Evolutionary conservation across 2,113 vertebrate genomes (phyloP), one percentile per base, ranked within the genome.

Genomic region (Forbesichthys papilliferus): DNA sequence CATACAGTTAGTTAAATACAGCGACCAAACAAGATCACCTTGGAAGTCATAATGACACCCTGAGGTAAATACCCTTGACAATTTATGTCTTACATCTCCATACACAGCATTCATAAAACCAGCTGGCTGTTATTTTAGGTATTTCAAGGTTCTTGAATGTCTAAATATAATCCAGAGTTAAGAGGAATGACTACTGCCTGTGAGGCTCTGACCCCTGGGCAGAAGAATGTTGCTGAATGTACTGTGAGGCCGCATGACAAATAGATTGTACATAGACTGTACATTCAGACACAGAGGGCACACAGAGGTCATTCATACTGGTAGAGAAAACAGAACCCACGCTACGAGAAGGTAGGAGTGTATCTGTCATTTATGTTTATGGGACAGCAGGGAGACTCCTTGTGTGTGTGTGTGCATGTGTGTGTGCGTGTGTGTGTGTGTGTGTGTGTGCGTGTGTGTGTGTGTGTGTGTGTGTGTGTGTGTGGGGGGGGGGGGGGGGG

Each of bases 291-390:
- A 84, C 77, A 79, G 67, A 71, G 75, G 82, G 78, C 86, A 70
- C 70, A 76, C 69, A 84, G 82, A 84, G 82, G 85, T 87, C 84
- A 75, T 77, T 85, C 84, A 85, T 79, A 87, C 68, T 11, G 53
- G 64, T 68, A 80, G 16, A 48, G 74, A 72, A 69, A 83, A 77
- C 77, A 64, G 71, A 61, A 71, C 76, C 68, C 71, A 78, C 58
- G 65, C 61, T 64, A 77, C 58, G 81, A 66, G 75, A 53, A 73
- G 71, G 74, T 48, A 68, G 6, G 57, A 68, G 81, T 75, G 78
- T 82, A 87, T 88, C 83, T 85, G 75, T 87, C 88, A 85, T 87
- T 80, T 83, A 51, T 81, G 80, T 83, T 78, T 84, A 84, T 62
- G 69, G 59, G 80, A 86, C 78, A 84, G 77, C 69, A 79, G 81